Percentiles rank a stretch among this genome's conserved stretches.
Conservation (phyloP, 2,888 invertebrate genomes). For the Anoncus sp. region DNA sequence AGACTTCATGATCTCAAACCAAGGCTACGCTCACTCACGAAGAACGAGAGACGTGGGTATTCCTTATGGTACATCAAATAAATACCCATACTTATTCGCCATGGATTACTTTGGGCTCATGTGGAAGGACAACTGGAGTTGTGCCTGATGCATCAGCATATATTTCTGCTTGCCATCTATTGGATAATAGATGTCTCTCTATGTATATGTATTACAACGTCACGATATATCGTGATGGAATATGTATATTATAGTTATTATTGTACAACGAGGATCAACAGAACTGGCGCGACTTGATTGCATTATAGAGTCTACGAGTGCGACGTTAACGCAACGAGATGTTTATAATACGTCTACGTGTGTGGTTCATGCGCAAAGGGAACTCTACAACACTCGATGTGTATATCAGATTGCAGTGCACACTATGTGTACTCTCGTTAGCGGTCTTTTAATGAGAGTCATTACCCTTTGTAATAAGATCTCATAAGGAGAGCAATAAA, state of each 20-base stretch:
- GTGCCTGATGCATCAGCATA: constrained; percentile 14
- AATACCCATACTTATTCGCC: neutral
- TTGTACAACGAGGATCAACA: constrained; percentile 12
- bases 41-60: constrained; percentile 3
- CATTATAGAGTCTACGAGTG: constrained; percentile 20
- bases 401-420: constrained; percentile 44
- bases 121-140: constrained; percentile 31
- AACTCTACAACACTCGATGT: constrained; percentile 32
- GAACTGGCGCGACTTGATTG: constrained; percentile 19
- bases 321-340: constrained; percentile 8
- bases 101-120: neutral
- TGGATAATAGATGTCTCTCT: neutral
- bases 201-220: constrained; percentile 7
- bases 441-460: constrained; percentile 57
- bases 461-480: constrained; percentile 65
- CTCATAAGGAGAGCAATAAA: constrained; percentile 56
- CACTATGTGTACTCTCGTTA: constrained; percentile 52
- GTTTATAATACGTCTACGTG: constrained; percentile 5
- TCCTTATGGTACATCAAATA: neutral
- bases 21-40: constrained; percentile 26
- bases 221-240: constrained; percentile 23
- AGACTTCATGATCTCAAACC: neutral
- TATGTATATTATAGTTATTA: constrained; percentile 13
- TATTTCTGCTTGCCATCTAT: neutral
- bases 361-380: neutral